Evolutionary conservation across 2,113 vertebrate species (phyloP).

Genomic region (Cettia cetti): DNA sequence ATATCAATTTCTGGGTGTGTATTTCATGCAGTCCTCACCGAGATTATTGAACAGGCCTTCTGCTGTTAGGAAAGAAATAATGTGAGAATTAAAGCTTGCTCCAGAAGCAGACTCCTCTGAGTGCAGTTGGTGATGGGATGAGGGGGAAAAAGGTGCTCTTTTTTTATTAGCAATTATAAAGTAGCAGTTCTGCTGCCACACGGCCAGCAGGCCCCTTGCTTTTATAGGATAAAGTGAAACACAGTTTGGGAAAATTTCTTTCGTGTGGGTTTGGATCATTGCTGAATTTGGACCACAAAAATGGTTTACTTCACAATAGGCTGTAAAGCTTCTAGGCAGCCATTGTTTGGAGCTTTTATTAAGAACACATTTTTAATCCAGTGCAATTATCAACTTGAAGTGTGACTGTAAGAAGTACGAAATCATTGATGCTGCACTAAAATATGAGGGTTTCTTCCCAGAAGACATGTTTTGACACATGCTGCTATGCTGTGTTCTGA

Average conservation of each 20-base stretch:
- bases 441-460: not conserved
- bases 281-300: not conserved
- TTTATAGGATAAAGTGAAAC: not conserved
- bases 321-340: not conserved
- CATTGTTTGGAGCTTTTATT: not conserved
- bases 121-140: not conserved
- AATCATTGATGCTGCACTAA: not conserved
- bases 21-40: not conserved
- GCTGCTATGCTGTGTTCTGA: slow-evolving; percentile 1
- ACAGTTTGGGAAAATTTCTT: not conserved
- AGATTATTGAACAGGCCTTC: not conserved
- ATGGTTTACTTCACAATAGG: not conserved
- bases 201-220: not conserved
- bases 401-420: not conserved
- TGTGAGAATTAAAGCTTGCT: not conserved
- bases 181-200: not conserved
- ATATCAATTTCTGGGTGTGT: not conserved
- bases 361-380: not conserved
- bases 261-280: not conserved
- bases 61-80: not conserved
- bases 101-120: not conserved
- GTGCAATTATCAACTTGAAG: not conserved
- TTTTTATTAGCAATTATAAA: not conserved
- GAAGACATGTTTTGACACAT: not conserved
- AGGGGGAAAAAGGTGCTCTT: not conserved